phyloP scores from a whole-genome alignment of 2,113 vertebrate genomes.

The Rhegmatorhina hoffmannsi region DNA sequence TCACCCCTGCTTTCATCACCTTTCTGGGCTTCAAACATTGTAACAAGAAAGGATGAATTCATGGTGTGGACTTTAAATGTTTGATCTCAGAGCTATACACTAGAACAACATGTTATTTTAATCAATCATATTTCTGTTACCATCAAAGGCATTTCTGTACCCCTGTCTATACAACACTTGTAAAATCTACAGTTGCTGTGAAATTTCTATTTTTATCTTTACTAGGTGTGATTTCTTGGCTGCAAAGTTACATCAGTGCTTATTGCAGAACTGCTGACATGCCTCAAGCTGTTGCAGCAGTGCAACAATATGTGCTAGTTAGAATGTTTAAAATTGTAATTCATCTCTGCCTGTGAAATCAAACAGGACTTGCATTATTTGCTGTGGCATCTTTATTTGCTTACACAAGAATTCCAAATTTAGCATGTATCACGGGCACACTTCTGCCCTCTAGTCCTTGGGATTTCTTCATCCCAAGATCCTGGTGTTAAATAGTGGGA shows the following conservation, averaged over 20 bases:
- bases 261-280: background rate
- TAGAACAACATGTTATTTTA: background rate
- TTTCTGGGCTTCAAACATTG: background rate
- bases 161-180: background rate
- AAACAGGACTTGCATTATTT: background rate
- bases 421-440: background rate
- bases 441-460: background rate
- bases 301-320: background rate
- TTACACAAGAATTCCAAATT: background rate
- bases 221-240: background rate
- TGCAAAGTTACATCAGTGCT: background rate
- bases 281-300: background rate
- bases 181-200: background rate
- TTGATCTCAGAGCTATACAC: background rate
- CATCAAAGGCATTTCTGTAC: background rate
- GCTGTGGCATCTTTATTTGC: background rate
- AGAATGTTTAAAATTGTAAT: background rate
- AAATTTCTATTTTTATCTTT: background rate
- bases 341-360: background rate
- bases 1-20: background rate
- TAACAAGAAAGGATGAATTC: background rate
- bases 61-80: background rate
- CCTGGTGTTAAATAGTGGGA: background rate
- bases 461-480: background rate
- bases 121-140: background rate